These are phyloP conservation scores for Melanotaenia pygmaea DNA, from an alignment of 2,797 vertebrate species.

Conservation along the genomic window DNA sequence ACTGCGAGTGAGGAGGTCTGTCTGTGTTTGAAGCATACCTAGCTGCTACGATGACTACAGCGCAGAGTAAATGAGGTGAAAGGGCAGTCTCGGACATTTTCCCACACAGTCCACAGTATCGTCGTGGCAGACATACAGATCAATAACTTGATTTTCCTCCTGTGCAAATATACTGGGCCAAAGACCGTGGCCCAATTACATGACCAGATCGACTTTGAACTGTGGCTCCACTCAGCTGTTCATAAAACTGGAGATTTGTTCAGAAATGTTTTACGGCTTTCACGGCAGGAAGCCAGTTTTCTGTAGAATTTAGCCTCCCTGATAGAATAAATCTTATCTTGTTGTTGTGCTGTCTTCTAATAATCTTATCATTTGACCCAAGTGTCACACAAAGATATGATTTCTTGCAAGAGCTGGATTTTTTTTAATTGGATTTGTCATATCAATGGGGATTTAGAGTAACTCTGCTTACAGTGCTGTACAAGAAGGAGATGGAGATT, in stretches of 20 bases:
- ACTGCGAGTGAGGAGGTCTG: slow-evolving; percentile 18
- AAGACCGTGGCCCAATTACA: too few species aligned
- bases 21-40: slow-evolving; percentile 12
- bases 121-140: too few species aligned
- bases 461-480: too few species aligned
- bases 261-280: neutral
- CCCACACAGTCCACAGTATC: too few species aligned
- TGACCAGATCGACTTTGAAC: too few species aligned
- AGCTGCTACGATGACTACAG: neutral
- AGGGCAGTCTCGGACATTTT: neutral
- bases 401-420: neutral
- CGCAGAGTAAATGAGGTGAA: slow-evolving; percentile 2
- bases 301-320: neutral
- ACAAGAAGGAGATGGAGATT: neutral
- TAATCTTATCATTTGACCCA: neutral
- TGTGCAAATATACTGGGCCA: too few species aligned
- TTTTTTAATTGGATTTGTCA: neutral
- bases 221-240: too few species aligned
- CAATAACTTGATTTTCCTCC: too few species aligned
- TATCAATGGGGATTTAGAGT: too few species aligned
- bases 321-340: neutral
- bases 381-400: neutral
- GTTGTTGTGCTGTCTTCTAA: neutral
- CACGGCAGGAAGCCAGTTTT: neutral
- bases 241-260: too few species aligned